These are phyloP conservation scores for Ceyx cyanopectus DNA, from an alignment of 2,113 vertebrate species.

Conservation along the genomic window DNA sequence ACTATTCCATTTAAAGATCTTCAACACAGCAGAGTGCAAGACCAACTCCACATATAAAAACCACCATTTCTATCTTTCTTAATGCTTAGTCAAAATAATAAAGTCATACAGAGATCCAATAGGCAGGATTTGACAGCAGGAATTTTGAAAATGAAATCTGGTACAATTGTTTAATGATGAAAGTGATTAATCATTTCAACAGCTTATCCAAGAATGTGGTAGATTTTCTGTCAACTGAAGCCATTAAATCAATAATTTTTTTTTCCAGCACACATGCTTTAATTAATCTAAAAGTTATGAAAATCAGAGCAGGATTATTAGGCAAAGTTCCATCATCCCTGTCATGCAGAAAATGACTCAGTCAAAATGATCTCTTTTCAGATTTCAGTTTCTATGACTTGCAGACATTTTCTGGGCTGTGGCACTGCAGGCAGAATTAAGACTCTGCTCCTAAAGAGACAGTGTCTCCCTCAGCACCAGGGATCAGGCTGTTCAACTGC, in stretches of 20 bases:
- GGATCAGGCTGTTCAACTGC: not conserved
- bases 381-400: not conserved
- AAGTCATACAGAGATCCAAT: not conserved
- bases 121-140: not conserved
- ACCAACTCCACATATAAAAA: not conserved
- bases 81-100: not conserved
- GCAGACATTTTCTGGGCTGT: not conserved
- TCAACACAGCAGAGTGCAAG: not conserved
- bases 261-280: not conserved
- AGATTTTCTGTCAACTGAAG: constrained; percentile 13
- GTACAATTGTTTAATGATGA: not conserved
- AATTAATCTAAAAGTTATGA: constrained; percentile 25
- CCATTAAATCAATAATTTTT: not conserved
- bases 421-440: not conserved
- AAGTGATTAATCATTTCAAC: constrained; percentile 16
- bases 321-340: not conserved
- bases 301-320: not conserved
- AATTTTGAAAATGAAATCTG: constrained; percentile 1
- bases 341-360: not conserved
- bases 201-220: not conserved
- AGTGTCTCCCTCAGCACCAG: not conserved
- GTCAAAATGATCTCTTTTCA: not conserved
- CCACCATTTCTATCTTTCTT: not conserved
- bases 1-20: not conserved
- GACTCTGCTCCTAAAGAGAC: not conserved